Evolutionary conservation across 2,888 invertebrate species (phyloP).

Genomic region (Amorpha juglandis): DNA sequence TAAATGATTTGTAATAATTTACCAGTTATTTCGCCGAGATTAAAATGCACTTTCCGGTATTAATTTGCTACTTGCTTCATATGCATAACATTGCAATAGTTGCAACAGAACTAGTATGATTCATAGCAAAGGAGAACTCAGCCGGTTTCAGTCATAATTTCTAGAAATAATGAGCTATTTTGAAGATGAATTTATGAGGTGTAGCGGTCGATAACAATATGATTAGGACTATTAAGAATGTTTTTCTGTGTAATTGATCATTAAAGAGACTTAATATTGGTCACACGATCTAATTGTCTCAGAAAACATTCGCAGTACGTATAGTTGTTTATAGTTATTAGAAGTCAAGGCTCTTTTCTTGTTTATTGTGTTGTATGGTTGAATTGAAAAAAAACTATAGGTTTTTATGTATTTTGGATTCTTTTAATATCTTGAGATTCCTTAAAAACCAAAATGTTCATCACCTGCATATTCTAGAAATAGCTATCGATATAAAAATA

Average conservation of each 20-base stretch:
- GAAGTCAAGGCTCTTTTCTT: constrained; percentile 18
- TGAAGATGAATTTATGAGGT: constrained; percentile 12
- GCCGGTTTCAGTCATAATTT: not conserved
- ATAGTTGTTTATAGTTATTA: constrained; percentile 9
- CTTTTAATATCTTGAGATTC: too few species aligned
- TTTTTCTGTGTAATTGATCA: constrained; percentile 9
- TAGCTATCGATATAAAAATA: not conserved
- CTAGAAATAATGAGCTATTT: not conserved
- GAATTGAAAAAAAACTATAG: not conserved
- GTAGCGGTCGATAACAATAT: constrained; percentile 17
- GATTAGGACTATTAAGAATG: constrained; percentile 16
- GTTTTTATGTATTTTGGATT: not conserved
- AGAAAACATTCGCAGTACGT: constrained; percentile 7
- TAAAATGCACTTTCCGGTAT: constrained; percentile 2
- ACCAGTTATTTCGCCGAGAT: not conserved
- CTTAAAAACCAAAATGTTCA: not conserved
- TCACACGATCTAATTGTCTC: constrained; percentile 19
- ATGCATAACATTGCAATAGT: not conserved
- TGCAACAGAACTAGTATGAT: constrained; percentile 14
- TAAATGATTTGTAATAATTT: not conserved
- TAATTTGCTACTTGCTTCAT: not conserved
- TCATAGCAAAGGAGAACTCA: not conserved
- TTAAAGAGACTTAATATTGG: constrained; percentile 21
- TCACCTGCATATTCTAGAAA: not conserved
- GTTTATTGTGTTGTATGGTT: not conserved